A percentile compares a stretch with the other conserved stretches of the same genome.
Evolutionary conservation across 1,140 invertebrate genomes (phyloP).

Genomic region (Drosophila subpulchrella): DNA sequence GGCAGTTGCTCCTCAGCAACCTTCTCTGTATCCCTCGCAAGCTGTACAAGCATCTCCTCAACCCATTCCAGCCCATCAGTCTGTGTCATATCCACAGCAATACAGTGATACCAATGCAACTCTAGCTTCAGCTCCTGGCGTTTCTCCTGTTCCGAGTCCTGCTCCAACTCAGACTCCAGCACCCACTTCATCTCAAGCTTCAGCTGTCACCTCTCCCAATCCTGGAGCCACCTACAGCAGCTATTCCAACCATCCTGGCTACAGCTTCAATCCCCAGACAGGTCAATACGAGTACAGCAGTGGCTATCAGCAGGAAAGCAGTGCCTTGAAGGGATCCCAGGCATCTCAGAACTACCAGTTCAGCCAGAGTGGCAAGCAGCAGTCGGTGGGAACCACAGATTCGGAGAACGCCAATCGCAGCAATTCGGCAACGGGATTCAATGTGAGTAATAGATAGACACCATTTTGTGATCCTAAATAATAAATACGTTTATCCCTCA

Average conservation of each 20-base stretch:
- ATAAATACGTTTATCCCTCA: not conserved
- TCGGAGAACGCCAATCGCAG: slow-evolving; percentile 68
- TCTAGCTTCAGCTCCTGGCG: not conserved
- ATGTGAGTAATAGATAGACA: slow-evolving; percentile 57
- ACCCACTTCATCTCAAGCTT: not conserved
- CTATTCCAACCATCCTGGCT: slow-evolving; percentile 80
- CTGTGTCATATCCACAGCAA: slow-evolving; percentile 27
- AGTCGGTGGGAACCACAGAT: slow-evolving; percentile 67
- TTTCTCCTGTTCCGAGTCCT: slow-evolving; percentile 4
- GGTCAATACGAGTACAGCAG: slow-evolving; percentile 79
- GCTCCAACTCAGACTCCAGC: not conserved
- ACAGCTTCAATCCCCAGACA: slow-evolving; percentile 77
- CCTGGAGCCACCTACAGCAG: slow-evolving; percentile 44
- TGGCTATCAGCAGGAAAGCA: slow-evolving; percentile 73
- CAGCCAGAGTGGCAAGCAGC: slow-evolving; percentile 69
- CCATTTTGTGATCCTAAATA: too few species aligned
- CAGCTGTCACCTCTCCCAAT: not conserved
- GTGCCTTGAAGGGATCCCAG: slow-evolving; percentile 25
- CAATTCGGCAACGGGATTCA: slow-evolving; percentile 73
- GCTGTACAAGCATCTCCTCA: slow-evolving; percentile 9
- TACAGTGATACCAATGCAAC: slow-evolving; percentile 13
- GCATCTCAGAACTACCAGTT: slow-evolving; percentile 62
- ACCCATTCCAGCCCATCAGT: not conserved
- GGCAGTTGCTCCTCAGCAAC: slow-evolving; percentile 4
- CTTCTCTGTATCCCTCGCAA: slow-evolving; percentile 48